Conservation (phyloP, 2,888 invertebrate genomes). For the Encarsia formosa region DNA sequence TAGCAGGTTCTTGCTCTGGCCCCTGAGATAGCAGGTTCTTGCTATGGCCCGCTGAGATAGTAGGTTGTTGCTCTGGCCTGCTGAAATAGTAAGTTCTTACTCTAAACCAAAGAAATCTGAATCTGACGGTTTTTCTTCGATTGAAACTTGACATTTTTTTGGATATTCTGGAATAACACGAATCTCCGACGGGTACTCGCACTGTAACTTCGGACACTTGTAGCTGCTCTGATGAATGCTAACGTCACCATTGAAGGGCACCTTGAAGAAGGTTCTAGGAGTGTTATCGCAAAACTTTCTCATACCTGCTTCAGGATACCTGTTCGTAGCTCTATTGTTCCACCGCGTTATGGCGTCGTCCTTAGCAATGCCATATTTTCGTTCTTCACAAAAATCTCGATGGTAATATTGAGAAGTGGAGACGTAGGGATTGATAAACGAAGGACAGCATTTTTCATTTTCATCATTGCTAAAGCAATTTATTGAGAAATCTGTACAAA, state of each 20-base stretch:
- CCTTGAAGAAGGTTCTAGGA: constrained; percentile 18
- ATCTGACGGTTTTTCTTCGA: too few species aligned
- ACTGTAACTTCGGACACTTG: background rate
- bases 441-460: too few species aligned
- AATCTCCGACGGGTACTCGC: background rate
- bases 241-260: constrained; percentile 28
- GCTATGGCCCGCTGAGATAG: too few species aligned
- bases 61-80: too few species aligned
- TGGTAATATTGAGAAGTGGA: constrained; percentile 44
- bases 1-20: too few species aligned
- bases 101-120: too few species aligned
- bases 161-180: background rate
- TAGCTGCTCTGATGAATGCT: constrained; percentile 27
- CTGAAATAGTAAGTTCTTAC: too few species aligned
- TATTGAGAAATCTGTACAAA: too few species aligned
- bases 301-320: background rate
- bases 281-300: background rate
- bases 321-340: constrained; percentile 33
- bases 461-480: too few species aligned
- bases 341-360: constrained; percentile 50
- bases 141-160: too few species aligned
- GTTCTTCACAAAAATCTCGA: constrained; percentile 39
- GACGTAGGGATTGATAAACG: constrained; percentile 45
- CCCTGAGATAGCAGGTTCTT: too few species aligned
- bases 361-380: constrained; percentile 40